Percentiles rank a stretch among this genome's conserved stretches.
phyloP scores from a whole-genome alignment of 2,888 invertebrate genomes.

The Trileptium ribeirensis region DNA sequence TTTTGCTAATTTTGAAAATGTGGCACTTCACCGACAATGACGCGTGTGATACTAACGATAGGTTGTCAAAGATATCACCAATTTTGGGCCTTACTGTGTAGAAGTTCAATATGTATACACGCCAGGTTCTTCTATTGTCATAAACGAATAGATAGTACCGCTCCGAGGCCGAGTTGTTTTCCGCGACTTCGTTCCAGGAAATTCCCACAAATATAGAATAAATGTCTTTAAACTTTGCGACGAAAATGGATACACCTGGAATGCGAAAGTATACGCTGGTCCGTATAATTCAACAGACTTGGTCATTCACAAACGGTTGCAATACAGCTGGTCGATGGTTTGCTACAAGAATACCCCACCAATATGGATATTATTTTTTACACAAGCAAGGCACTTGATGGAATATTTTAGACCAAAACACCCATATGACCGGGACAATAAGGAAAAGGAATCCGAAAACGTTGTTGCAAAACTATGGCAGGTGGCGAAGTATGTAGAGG shows the following conservation, averaged over 20 bases:
- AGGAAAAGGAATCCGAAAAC: conserved; percentile 44
- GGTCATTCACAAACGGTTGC: too few species aligned
- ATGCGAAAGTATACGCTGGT: not conserved
- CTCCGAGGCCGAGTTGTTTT: not conserved
- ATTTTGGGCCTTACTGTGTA: not conserved
- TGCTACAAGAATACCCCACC: too few species aligned
- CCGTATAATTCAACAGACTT: too few species aligned
- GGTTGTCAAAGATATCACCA: not conserved
- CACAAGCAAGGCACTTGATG: not conserved
- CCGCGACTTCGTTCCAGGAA: not conserved
- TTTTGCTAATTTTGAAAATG: not conserved
- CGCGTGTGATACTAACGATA: not conserved
- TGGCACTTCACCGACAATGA: conserved; percentile 2
- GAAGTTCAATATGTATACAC: not conserved
- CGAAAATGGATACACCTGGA: not conserved
- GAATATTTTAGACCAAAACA: conserved; percentile 38
- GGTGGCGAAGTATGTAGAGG: conserved; percentile 38
- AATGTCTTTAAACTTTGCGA: not conserved
- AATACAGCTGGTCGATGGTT: too few species aligned
- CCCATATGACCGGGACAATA: conserved; percentile 41
- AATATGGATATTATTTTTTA: not conserved
- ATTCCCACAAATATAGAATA: not conserved
- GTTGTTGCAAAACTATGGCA: conserved; percentile 46
- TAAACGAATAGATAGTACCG: not conserved
- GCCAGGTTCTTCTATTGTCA: not conserved